phyloP scores from a whole-genome alignment of 2,113 vertebrate genomes.

The Galemys pyrenaicus region DNA sequence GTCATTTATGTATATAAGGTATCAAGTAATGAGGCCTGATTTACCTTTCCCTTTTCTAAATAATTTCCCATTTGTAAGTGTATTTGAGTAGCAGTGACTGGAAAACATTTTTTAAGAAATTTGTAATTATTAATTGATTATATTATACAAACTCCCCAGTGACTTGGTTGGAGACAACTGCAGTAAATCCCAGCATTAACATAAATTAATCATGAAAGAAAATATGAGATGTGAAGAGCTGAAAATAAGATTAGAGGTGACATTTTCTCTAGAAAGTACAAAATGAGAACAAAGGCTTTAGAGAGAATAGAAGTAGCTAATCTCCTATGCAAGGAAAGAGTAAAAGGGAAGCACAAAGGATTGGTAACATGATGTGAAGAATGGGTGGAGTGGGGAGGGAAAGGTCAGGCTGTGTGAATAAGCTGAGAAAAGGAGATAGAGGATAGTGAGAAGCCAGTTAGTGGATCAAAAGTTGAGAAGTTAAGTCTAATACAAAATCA shows the following conservation, averaged over 20 bases:
- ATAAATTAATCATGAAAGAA: conserved; percentile 67
- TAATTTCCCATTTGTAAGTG: not conserved
- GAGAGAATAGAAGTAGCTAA: conserved; percentile 60
- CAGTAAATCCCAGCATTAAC: conserved; percentile 55
- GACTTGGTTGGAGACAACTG: conserved; percentile 35
- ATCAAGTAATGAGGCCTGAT: not conserved
- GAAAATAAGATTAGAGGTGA: conserved; percentile 73
- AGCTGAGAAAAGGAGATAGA: not conserved
- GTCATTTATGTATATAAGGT: not conserved
- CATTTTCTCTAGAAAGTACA: conserved; percentile 52
- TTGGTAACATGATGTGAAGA: not conserved
- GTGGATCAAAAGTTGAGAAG: conserved; percentile 64
- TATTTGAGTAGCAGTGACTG: not conserved
- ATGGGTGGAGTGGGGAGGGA: conserved; percentile 3
- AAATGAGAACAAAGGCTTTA: conserved; percentile 57
- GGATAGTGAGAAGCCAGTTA: conserved; percentile 60
- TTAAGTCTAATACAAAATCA: conserved; percentile 68
- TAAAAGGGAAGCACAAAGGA: conserved; percentile 55
- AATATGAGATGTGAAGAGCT: conserved; percentile 38
- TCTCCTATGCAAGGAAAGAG: conserved; percentile 37
- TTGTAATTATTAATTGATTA: conserved; percentile 63
- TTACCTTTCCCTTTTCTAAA: not conserved
- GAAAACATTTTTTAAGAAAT: conserved; percentile 11
- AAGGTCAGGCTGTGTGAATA: not conserved
- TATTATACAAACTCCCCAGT: conserved; percentile 32